phyloP scores from a whole-genome alignment of 2,797 vertebrate genomes.

The Huso huso region DNA sequence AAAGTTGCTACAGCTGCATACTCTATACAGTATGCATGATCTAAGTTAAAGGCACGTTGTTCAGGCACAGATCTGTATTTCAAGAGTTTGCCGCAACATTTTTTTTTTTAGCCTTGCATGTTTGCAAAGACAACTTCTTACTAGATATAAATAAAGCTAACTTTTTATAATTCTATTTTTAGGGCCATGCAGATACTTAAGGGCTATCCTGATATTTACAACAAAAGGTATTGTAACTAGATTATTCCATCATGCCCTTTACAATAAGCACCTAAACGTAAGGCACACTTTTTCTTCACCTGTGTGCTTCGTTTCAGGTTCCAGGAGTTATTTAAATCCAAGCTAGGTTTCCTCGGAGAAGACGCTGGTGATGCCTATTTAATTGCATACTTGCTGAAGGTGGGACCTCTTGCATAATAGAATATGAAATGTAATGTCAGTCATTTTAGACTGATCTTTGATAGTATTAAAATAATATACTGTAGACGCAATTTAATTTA shows the following conservation, averaged over 20 bases:
- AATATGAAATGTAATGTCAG: too few species aligned
- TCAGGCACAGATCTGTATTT: too few species aligned
- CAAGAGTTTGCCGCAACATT: too few species aligned
- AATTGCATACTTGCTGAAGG: slow-evolving; percentile 59
- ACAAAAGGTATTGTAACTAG: slow-evolving; percentile 42
- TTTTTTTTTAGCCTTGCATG: not conserved
- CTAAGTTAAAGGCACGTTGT: too few species aligned
- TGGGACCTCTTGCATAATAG: slow-evolving; percentile 29
- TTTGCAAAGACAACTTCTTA: not conserved
- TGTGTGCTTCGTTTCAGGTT: slow-evolving; percentile 45
- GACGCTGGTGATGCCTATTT: slow-evolving; percentile 50
- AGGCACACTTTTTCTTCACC: too few species aligned
- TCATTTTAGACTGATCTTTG: too few species aligned
- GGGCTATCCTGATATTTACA: slow-evolving; percentile 47
- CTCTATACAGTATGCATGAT: too few species aligned
- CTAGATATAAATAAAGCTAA: not conserved
- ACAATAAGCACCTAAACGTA: too few species aligned
- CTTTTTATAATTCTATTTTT: slow-evolving; percentile 10
- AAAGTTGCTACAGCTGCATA: too few species aligned
- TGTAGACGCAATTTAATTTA: too few species aligned
- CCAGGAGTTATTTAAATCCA: slow-evolving; percentile 62
- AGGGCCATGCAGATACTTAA: slow-evolving; percentile 57
- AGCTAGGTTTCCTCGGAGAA: slow-evolving; percentile 62
- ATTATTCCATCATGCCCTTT: too few species aligned
- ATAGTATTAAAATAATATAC: too few species aligned